These are phyloP conservation scores for Sylvicola fuscatus DNA, from an alignment of 2,888 invertebrate genomes.

Conservation along the genomic window DNA sequence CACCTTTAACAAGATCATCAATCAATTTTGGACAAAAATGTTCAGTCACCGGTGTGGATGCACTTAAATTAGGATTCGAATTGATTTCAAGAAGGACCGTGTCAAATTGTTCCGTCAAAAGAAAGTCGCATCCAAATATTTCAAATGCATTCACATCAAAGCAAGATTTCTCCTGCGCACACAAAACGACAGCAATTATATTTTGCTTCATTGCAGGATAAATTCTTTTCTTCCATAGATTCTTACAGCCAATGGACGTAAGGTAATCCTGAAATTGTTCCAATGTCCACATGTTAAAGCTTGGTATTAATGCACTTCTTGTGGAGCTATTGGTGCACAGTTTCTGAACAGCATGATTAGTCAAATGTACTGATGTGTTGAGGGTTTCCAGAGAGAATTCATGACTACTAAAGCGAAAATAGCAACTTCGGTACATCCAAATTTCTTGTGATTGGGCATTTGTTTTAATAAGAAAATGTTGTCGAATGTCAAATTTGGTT, in stretches of 20 bases:
- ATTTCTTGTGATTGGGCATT: slow-evolving; percentile 58
- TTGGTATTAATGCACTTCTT: slow-evolving; percentile 42
- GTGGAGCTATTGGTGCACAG: slow-evolving; percentile 16
- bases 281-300: slow-evolving; percentile 70
- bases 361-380: slow-evolving; percentile 70
- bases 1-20: slow-evolving; percentile 67
- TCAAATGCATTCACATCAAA: slow-evolving; percentile 61
- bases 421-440: slow-evolving; percentile 74
- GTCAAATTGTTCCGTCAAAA: slow-evolving; percentile 62
- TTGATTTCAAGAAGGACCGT: slow-evolving; percentile 91
- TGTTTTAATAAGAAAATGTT: slow-evolving; percentile 57
- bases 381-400: slow-evolving; percentile 56
- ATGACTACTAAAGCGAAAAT: slow-evolving; percentile 71
- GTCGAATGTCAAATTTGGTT: slow-evolving; percentile 81
- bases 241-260: slow-evolving; percentile 21
- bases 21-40: slow-evolving; percentile 61
- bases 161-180: slow-evolving; percentile 52
- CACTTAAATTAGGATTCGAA: slow-evolving; percentile 63
- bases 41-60: slow-evolving; percentile 66
- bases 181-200: slow-evolving; percentile 54
- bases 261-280: slow-evolving; percentile 46
- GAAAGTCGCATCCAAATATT: slow-evolving; percentile 82
- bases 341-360: slow-evolving; percentile 71
- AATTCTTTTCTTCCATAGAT: slow-evolving; percentile 50
- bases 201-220: slow-evolving; percentile 72